Base-by-base conservation (phyloP, 2,888 invertebrate species). In the Sycophila texana region DNA sequence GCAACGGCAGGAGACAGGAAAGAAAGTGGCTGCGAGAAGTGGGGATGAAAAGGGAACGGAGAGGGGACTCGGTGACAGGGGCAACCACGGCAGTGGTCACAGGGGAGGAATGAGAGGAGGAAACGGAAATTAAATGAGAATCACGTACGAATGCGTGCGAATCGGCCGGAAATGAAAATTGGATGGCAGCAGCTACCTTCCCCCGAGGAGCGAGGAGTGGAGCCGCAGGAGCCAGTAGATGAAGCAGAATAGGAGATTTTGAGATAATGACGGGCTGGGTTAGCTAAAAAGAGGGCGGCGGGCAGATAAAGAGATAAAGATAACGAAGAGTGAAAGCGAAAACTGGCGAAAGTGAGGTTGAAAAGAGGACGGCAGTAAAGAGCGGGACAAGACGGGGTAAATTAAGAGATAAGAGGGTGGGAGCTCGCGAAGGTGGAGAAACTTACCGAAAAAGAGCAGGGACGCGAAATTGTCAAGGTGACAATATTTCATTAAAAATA, bases 101-200 rank as follows among this genome's bases (percentile, higher is more conserved):
- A 67, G 30, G n/a, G 73, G n/a, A 51, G 77, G 39, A 57, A 74
- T 39, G 39, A 39, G 39, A 39, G 65, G 79, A 78, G 83, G 81
- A 80, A 84, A 77, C 84, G 86, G 85, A 85, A 85, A 86, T 85
- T 85, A 85, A 86, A 82, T 83, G 82, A 85, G 82, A 82, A 85
- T 84, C 83, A 80, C 80, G 80, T 80, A 79, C 82, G 75, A 82
- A 74, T 78, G 80, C 82, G 74, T 81, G 81, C 80, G 80, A 80
- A 60, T 82, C 72, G 80, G 65, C 82, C 79, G 83, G 83, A 86
- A 86, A 86, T 86, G 83, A 84, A 86, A 85, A 86, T 86, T 84
- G 84, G 80, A 82, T 78, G 75, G 60, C 55, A 18, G 51, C 30
- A 55, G 22, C 70, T 18, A 53, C 30, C 39, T n/a, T 51, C 51